These are phyloP conservation scores for Notolepis coatsorum DNA, from an alignment of 2,797 vertebrate genomes.

Conservation along the genomic window DNA sequence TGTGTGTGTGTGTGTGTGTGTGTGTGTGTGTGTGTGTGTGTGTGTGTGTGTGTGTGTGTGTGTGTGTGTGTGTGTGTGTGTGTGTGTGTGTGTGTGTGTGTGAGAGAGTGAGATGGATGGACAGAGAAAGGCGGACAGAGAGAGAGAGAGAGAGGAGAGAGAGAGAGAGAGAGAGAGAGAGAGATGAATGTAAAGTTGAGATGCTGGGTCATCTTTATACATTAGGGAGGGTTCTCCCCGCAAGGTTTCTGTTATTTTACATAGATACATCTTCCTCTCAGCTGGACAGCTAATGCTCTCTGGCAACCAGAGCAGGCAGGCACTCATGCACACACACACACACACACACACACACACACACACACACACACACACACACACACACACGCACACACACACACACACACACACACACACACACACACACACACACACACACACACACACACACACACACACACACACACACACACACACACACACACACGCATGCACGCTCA, in stretches of 20 bases:
- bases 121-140: neutral
- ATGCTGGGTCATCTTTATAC: conserved; percentile 7
- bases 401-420: neutral
- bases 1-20: neutral
- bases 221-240: too few species aligned
- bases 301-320: too few species aligned
- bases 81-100: neutral
- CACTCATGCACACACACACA: neutral
- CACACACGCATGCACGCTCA: too few species aligned
- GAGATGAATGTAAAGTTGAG: too few species aligned
- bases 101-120: conserved; percentile 5
- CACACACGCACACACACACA: neutral
- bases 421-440: neutral
- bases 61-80: neutral
- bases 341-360: neutral
- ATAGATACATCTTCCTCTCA: too few species aligned
- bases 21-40: conserved; percentile 8
- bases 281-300: too few species aligned
- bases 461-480: too few species aligned
- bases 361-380: neutral
- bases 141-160: neutral
- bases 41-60: conserved; percentile 4
- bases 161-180: neutral
- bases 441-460: too few species aligned
- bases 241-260: too few species aligned